These are phyloP conservation scores for Lottia gigantea DNA, from an alignment of 2,888 invertebrate species.

Conservation along the genomic window DNA sequence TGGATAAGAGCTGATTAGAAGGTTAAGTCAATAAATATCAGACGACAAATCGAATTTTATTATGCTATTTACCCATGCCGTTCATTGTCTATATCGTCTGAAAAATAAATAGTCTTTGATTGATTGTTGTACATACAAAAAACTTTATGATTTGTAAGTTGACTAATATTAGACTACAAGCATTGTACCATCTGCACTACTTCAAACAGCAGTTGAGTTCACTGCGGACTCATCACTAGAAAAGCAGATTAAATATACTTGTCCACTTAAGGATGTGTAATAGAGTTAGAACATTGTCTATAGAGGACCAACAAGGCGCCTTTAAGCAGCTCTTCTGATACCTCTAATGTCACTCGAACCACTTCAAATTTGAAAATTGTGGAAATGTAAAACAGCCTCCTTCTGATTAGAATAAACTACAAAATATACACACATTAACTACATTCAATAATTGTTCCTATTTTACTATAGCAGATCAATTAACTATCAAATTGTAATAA, in stretches of 20 bases:
- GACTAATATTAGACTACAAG: neutral
- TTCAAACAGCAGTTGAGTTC: neutral
- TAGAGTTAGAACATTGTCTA: neutral
- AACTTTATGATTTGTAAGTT: too few species aligned
- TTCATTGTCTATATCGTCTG: too few species aligned
- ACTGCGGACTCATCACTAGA: conserved; percentile 2
- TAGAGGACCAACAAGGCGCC: neutral
- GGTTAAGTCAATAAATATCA: too few species aligned
- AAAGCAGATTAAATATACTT: neutral
- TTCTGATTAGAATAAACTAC: neutral
- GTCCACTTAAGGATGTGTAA: conserved; percentile 7
- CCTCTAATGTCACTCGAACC: neutral
- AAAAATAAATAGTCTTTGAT: too few species aligned
- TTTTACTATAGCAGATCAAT: neutral
- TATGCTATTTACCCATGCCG: too few species aligned
- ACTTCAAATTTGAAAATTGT: neutral
- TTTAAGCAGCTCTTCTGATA: neutral
- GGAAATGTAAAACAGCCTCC: neutral
- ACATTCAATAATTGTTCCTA: neutral
- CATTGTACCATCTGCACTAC: neutral
- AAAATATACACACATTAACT: neutral
- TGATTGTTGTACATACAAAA: too few species aligned
- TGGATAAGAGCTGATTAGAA: too few species aligned
- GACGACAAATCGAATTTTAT: too few species aligned
- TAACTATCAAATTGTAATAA: neutral